Base-by-base conservation (phyloP, 92 coral and sea anemone species). In the Anthopleura xanthogrammica region DNA sequence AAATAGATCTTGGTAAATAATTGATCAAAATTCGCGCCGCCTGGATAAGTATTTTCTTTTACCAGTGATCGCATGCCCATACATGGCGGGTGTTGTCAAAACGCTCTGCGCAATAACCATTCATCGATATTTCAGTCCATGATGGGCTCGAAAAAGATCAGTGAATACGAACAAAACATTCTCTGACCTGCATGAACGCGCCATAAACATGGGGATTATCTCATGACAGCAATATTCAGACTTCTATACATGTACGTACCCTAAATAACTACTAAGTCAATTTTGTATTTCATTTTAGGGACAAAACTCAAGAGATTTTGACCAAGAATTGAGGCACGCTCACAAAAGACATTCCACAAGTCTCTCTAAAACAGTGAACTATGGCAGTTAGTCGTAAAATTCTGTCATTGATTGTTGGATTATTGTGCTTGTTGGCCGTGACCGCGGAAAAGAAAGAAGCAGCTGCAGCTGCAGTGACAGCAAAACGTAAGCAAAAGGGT, bases 401-500 rank as follows among this genome's bases (percentile, higher is more conserved):
- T 64, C 41, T 80, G 48, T 20, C 72, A 48, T 41, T 66, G 41
- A 58, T 80, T 77, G 36, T 42, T 29, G 64, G 70, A 19, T 29
- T 55, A 22, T n/a, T 60, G 82, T 79, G 76, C 55, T 41, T 62
- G 83, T 16, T 17, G 58, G 52, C 60, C 1, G 83, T 66, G 40
- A 36, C n/a, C 12, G 83, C 58, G 5, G 83, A 80, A 36, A 80
- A 80, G 72, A 73, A 73, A 5, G 83, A 80, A 23, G 83, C 70
- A 3, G 73, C 83, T 29, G 0, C 36, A 29, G 36, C 36, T 29
- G 36, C 36, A 29, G 36, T 29, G 36, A 29, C 36, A n/a, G 60
- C 83, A 22, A 80, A 80, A 80, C 83, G 83, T 80, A 80, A 64
- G 83, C 36, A 16, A 77, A n/a, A 77, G 7, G 9, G 50, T 9